These are phyloP conservation scores for Sturmia bella DNA, from an alignment of 2,888 invertebrate genomes.

Conservation along the genomic window DNA sequence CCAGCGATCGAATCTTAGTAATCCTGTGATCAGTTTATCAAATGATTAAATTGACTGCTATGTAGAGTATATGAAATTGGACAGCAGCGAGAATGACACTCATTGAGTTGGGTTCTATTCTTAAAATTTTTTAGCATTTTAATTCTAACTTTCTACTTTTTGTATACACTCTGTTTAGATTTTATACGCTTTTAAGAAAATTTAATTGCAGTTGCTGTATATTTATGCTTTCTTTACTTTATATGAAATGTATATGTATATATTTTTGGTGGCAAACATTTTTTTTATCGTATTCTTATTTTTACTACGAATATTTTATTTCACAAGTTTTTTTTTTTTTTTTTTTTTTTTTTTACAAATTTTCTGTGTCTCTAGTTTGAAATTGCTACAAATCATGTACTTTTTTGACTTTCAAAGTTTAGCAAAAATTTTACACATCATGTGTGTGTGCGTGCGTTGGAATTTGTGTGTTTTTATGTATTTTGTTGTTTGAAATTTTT, in stretches of 20 bases:
- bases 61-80: no score
- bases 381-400: constrained; percentile 47
- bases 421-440: not conserved
- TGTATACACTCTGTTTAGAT: not conserved
- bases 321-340: constrained; percentile 30
- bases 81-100: no score
- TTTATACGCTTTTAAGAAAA: not conserved
- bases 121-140: constrained; percentile 26
- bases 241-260: constrained; percentile 2
- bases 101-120: not conserved
- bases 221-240: constrained; percentile 7
- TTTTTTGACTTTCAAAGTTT: constrained; percentile 9
- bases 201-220: constrained; percentile 11
- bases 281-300: constrained; percentile 4
- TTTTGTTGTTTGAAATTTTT: constrained; percentile 33
- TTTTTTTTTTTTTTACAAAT: not conserved
- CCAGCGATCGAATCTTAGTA: no score
- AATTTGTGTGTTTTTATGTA: not conserved
- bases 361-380: constrained; percentile 37
- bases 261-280: constrained; percentile 16
- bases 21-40: no score
- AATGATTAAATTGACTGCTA: no score
- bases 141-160: constrained; percentile 38
- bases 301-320: constrained; percentile 35
- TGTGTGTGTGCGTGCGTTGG: not conserved